phyloP scores from a whole-genome alignment of 2,113 vertebrate species.

The Isichthys henryi region DNA sequence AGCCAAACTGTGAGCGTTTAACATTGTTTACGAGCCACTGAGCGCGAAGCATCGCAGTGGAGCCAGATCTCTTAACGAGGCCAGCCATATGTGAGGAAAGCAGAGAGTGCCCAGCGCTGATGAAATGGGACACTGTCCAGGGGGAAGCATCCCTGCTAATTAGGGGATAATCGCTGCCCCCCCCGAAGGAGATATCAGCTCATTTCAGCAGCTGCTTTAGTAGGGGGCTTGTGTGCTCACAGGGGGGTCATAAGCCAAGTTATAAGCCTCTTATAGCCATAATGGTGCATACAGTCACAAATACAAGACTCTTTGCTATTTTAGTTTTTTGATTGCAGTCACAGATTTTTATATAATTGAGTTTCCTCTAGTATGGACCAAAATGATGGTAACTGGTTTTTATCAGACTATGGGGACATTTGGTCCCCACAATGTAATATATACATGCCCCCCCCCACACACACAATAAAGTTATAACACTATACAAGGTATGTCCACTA shows the following conservation, averaged over 20 bases:
- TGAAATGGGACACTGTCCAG: constrained; percentile 82
- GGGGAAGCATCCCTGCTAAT: constrained; percentile 90
- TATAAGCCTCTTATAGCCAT: background rate
- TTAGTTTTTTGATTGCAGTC: background rate
- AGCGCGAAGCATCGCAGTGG: constrained; percentile 77
- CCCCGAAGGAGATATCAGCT: constrained; percentile 61
- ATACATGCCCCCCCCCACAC: background rate
- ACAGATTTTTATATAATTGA: background rate
- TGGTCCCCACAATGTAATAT: too few relatives aligned
- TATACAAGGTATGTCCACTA: background rate
- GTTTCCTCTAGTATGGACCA: background rate
- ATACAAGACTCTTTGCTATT: background rate
- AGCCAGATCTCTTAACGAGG: constrained; percentile 89
- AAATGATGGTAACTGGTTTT: background rate
- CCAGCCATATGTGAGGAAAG: constrained; percentile 93
- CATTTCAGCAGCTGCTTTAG: constrained; percentile 46
- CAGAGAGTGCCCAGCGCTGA: constrained; percentile 88
- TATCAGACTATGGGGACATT: too few relatives aligned
- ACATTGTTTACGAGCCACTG: constrained; percentile 99
- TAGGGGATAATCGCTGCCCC: constrained; percentile 83
- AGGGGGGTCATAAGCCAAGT: background rate
- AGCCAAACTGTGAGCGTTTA: constrained; percentile 89
- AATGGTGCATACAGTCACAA: constrained; percentile 17
- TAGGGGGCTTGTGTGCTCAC: constrained; percentile 23
- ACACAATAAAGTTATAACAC: background rate